Evolutionary conservation across 23 tunicate genomes (phyloP).

Genomic region (Halocynthia aurantium): DNA sequence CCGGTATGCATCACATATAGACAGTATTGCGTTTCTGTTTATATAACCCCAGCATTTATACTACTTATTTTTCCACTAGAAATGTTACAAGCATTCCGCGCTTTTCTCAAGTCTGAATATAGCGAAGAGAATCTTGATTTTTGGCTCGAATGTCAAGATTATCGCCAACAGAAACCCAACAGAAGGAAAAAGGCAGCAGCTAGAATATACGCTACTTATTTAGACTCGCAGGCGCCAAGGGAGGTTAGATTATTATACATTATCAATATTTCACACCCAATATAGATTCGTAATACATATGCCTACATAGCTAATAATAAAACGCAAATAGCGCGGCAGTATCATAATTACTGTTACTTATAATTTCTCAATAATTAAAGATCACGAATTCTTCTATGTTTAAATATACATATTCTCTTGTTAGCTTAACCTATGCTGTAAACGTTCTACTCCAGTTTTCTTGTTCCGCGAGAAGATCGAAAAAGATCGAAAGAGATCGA

Average conservation of each 20-base stretch:
- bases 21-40: neutral
- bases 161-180: constrained; percentile 10
- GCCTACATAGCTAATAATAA: too few relatives aligned
- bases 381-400: too few relatives aligned
- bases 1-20: neutral
- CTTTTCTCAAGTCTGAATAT: constrained; percentile 14
- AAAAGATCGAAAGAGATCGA: too few relatives aligned
- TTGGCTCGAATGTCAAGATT: constrained; percentile 25
- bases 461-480: too few relatives aligned
- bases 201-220: constrained; percentile 12
- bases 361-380: too few relatives aligned
- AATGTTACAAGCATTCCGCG: constrained; percentile 9
- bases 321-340: too few relatives aligned
- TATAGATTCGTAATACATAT: too few relatives aligned
- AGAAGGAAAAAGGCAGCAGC: constrained; percentile 20
- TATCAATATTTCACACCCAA: too few relatives aligned
- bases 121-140: constrained; percentile 25
- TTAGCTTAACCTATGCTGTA: too few relatives aligned
- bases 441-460: too few relatives aligned
- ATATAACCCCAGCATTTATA: neutral
- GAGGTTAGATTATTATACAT: constrained; percentile 11
- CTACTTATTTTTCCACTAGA: neutral
- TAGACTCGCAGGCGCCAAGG: constrained; percentile 11
- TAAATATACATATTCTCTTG: too few relatives aligned
- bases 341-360: too few relatives aligned